phyloP scores from a whole-genome alignment of 2,888 invertebrate species.

The Drosophila siamana region DNA sequence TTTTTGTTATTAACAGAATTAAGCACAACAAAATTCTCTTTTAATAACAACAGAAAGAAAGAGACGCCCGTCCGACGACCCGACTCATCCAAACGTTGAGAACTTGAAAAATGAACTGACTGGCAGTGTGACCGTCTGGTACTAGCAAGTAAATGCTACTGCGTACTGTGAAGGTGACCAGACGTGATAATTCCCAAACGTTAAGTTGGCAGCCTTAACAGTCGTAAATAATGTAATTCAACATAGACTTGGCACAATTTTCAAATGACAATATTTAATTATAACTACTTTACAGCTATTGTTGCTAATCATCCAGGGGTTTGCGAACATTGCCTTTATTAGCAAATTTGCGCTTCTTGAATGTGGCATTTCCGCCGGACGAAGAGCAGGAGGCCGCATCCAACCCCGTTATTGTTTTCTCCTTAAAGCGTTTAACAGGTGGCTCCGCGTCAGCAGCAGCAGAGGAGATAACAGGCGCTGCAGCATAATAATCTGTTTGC shows the following conservation, averaged over 20 bases:
- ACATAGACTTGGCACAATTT: not conserved
- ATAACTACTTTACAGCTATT: not conserved
- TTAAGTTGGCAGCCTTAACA: conserved; percentile 28
- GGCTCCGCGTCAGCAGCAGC: conserved; percentile 75
- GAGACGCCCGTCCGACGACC: conserved; percentile 47
- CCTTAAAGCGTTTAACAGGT: conserved; percentile 84
- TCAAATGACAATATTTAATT: not conserved
- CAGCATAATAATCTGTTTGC: conserved; percentile 83
- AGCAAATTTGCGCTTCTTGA: conserved; percentile 84
- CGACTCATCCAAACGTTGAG: conserved; percentile 32
- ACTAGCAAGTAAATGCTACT: conserved; percentile 3
- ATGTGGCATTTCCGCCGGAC: conserved; percentile 68
- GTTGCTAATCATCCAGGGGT: conserved; percentile 73
- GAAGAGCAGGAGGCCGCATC: conserved; percentile 55
- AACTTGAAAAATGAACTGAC: conserved; percentile 49
- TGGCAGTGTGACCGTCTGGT: conserved; percentile 29
- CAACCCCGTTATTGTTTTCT: conserved; percentile 81
- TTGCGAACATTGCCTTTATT: conserved; percentile 83
- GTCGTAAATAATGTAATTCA: not conserved
- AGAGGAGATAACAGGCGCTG: conserved; percentile 72
- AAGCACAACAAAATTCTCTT: conserved; percentile 63
- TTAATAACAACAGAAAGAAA: conserved; percentile 53
- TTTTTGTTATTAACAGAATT: conserved; percentile 70
- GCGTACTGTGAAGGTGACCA: conserved; percentile 16
- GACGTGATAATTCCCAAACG: not conserved